Evolutionary conservation across 2,113 vertebrate species (phyloP).

Genomic region (Raja brachyura): DNA sequence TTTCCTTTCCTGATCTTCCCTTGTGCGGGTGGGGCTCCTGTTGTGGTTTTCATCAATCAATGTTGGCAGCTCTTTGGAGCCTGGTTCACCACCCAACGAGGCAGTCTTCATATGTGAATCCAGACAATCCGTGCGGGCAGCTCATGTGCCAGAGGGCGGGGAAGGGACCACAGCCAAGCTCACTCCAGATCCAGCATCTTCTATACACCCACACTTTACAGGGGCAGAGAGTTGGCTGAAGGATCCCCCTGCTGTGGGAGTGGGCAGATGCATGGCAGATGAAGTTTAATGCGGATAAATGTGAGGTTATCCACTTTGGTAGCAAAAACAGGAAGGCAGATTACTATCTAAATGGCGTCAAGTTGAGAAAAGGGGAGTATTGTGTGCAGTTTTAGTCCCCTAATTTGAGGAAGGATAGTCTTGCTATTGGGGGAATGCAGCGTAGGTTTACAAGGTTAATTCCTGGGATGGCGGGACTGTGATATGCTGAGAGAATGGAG

Average conservation of each 20-base stretch:
- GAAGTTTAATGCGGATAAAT: no score
- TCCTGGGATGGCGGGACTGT: no score
- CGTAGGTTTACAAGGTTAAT: no score
- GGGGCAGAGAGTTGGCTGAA: background rate
- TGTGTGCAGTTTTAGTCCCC: no score
- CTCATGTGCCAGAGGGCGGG: background rate
- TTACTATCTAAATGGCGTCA: no score
- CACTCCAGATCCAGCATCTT: background rate
- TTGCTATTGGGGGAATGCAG: no score
- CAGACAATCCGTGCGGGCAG: background rate
- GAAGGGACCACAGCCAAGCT: background rate
- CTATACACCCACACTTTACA: background rate
- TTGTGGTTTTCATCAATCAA: background rate
- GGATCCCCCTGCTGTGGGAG: background rate
- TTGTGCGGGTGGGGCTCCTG: conserved; percentile 10
- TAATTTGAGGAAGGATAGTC: no score
- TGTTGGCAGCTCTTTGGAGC: background rate
- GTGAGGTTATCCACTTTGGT: no score
- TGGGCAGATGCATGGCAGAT: no score
- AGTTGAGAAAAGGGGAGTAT: no score
- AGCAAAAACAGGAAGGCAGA: no score
- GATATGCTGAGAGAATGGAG: no score
- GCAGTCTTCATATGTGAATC: background rate
- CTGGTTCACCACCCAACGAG: background rate
- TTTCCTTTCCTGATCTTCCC: background rate